Evolutionary conservation across 1,140 invertebrate species (phyloP), one percentile per base, ranked within the genome.

Genomic region (Drosophila funebris): DNA sequence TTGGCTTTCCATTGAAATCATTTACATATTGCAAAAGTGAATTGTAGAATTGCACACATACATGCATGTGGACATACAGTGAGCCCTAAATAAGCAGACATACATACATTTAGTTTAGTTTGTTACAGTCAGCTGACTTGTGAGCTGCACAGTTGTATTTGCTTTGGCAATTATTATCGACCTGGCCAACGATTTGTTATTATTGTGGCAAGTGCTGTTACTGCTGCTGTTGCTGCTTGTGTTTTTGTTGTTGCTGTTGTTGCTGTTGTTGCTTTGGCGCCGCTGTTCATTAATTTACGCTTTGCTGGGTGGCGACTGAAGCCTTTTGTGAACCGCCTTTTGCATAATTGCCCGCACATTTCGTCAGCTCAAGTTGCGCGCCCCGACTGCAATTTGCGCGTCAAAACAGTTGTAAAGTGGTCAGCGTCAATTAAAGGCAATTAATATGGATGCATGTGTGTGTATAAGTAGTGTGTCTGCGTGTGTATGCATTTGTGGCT

Each of bases 1-100:
- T 20, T 61, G 46, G 33, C 53, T 71, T 87, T 87, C 83, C 78
- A 87, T 83, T 88, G 82, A 87, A 87, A 88, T 87, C 83, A 87
- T 87, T 87, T 87, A 78, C 82, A 87, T 87, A 88, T 87, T 62
- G 78, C 71, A 69, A 78, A 76, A 82, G 56, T 76, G 52, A 74
- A 63, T 70, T 74, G 66, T 62, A 73, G 52, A 69, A 56, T 48
- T 54, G 37, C 64, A 68, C 37, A 16, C 1, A 27, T 20, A 62
- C 24, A 31, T 11, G 29, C 5, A 46, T n/a, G 54, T n/a, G 20
- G 2, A 58, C 16, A 46, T 8, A 36, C n/a, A 50, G 6, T 31
- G 46, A 20, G 48, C 48, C 29, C 48, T 52, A 52, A 52, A 52
- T 52, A 52, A 52, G 48, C 29, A 52, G 29, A 50, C 27, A 43